These are phyloP conservation scores for Bergia sp. DNA, from an alignment of 92 coral and sea anemone genomes.

Conservation along the genomic window DNA sequence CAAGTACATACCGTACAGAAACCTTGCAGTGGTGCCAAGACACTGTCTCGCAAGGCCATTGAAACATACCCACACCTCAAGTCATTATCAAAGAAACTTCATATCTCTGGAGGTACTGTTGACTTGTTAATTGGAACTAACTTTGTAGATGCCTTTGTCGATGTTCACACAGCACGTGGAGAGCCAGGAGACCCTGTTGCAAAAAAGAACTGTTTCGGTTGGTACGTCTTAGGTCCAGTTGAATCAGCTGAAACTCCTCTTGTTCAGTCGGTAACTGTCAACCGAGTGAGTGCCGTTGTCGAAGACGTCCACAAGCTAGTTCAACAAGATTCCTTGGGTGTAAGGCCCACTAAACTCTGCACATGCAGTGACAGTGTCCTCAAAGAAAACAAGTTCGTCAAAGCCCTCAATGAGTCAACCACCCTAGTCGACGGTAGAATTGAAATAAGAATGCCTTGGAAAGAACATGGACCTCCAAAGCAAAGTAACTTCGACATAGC, in stretches of 20 bases:
- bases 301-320: conserved; percentile 63
- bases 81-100: conserved; percentile 37
- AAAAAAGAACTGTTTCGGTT: conserved; percentile 60
- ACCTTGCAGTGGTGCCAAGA: conserved; percentile 68
- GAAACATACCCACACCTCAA: not conserved
- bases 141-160: conserved; percentile 64
- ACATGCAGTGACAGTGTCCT: conserved; percentile 60
- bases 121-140: conserved; percentile 62
- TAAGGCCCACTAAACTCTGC: conserved; percentile 71
- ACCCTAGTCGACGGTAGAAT: conserved; percentile 48
- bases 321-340: conserved; percentile 65
- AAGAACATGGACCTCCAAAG: conserved; percentile 61
- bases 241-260: conserved; percentile 5
- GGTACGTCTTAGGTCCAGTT: conserved; percentile 57
- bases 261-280: conserved; percentile 54
- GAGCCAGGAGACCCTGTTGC: conserved; percentile 35
- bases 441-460: conserved; percentile 65
- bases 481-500: conserved; percentile 67
- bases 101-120: conserved; percentile 61
- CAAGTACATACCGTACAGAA: conserved; percentile 60
- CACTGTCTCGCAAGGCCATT: conserved; percentile 43
- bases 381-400: conserved; percentile 59
- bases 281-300: conserved; percentile 46
- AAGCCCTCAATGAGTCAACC: conserved; percentile 56
- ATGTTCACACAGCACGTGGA: conserved; percentile 53